Conservation (phyloP, 1,140 invertebrate genomes). For the Papilio polytes region DNA sequence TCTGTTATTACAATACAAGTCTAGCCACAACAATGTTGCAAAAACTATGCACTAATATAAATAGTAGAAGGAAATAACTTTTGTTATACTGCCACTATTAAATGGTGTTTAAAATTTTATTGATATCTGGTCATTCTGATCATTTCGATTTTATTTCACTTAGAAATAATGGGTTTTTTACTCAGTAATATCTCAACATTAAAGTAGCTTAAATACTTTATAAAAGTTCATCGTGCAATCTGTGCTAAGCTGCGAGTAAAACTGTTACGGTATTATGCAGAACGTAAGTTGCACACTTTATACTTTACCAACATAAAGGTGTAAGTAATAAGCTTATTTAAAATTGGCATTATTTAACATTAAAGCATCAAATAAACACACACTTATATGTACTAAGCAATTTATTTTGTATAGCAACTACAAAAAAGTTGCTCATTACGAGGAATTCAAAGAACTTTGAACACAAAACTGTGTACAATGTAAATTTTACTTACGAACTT, state of each 20-base stretch:
- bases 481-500: slow-evolving; percentile 2
- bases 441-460: neutral
- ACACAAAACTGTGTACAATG: no score
- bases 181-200: slow-evolving; percentile 3
- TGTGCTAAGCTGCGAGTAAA: neutral
- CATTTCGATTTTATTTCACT: no score
- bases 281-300: neutral
- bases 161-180: no score
- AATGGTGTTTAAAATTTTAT: no score
- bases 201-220: slow-evolving; percentile 24
- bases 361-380: neutral
- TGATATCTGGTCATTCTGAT: neutral
- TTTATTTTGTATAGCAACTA: neutral
- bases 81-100: no score
- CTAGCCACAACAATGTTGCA: neutral
- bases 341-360: neutral
- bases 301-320: neutral
- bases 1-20: neutral
- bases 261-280: neutral
- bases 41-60: neutral
- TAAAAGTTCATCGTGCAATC: neutral
- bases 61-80: neutral
- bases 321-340: neutral
- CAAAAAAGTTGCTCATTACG: neutral
- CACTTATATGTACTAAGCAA: no score